Evolutionary conservation across 2,113 vertebrate genomes (phyloP), one percentile per base, ranked within the genome.

Genomic region (Oncorhynchus tshawytscha): DNA sequence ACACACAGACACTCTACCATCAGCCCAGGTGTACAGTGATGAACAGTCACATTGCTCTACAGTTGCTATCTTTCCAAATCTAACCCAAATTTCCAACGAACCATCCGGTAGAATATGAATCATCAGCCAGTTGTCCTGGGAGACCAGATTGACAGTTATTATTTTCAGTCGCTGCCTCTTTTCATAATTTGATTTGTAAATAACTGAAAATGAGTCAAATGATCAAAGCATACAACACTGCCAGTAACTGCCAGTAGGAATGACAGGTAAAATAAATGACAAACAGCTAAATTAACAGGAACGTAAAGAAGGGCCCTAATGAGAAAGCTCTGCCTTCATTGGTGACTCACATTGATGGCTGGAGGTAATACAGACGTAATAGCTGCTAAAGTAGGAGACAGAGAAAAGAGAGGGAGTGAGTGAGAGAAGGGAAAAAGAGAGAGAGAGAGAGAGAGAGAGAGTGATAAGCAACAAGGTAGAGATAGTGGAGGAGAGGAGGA

Each of bases 151-250:
- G 82, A 67, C 65, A 64, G 3, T 73, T 34, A 70, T 73, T 15
- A 57, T 67, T 57, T 59, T 51, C 72, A 24, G 67, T 66, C 65
- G 0, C 62, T 69, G 13, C 79, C 66, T 22, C 5, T 29, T 81
- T 80, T 31, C 77, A 86, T 80, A 78, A 76, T 80, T 87, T 70
- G 80, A 78, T 71, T 75, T 57, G 75, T 79, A 73, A 90, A 85
- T 84, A 87, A 70, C 74, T 57, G 69, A 51, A 78, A 83, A 89
- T 67, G 78, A 87, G 72, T 72, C 48, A 76, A 87, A 82, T 6
- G 83, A 72, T 73, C 81, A 78, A 67, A 73, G 68, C 31, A 9
- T 64, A 29, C 75, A 34, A 75, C 70, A 69, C 7, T 62, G 59
- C 24, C n/a, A 62, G 67, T 67, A 57, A 85, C 77, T 15, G 69